Base-by-base conservation (phyloP, 2,888 invertebrate species). In the Argyresthia goedartella region DNA sequence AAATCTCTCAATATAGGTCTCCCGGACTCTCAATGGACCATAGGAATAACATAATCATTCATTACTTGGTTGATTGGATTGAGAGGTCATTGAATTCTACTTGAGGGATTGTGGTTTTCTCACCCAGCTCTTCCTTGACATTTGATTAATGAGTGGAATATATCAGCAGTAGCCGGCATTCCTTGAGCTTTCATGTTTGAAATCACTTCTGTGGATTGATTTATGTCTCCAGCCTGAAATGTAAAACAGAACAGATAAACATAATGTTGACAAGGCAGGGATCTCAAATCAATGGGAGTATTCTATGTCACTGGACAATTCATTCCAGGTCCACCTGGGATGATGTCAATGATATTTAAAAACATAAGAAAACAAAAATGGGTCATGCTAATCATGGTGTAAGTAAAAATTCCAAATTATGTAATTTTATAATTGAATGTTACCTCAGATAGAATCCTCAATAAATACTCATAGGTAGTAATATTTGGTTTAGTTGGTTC, bases 141-240 rank as follows among this genome's bases (percentile, higher is more conserved):
- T 52, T 90, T 66, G 9, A 92, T 86, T 0, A 93, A 73, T 0
- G 88, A 81, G 60, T 89, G 89, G 52, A 91, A 91, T 15, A 89
- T 74, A 53, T 71, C 75, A 60, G 90, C 90, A n/a, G 88, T 88
- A 0, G 90, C 76, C 0, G 89, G 71, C 46, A 89, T 68, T 1
- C 75, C 75, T 14, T 75, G 71, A 1, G 79, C 63, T 59, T 90
- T 90, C 89, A 92, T 92, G 48, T 88, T 85, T 1, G 88, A 74
- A 52, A 93, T 73, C 7, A 92, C 76, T 60, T 88, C 85, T 11
- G 84, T 73, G 0, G 89, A 86, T 62, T 90, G 87, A 36, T 88
- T 79, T 14, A 89, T 65, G 60, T 91, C 88, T 11, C 91, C 92
- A 8, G 69, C 75, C 87, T 86, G 54, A 48, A 60, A 69, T 53